Percentiles rank a stretch among this genome's conserved stretches.
These are phyloP conservation scores for Maconellicoccus hirsutus DNA, from an alignment of 1,140 invertebrate species.

Conservation along the genomic window DNA sequence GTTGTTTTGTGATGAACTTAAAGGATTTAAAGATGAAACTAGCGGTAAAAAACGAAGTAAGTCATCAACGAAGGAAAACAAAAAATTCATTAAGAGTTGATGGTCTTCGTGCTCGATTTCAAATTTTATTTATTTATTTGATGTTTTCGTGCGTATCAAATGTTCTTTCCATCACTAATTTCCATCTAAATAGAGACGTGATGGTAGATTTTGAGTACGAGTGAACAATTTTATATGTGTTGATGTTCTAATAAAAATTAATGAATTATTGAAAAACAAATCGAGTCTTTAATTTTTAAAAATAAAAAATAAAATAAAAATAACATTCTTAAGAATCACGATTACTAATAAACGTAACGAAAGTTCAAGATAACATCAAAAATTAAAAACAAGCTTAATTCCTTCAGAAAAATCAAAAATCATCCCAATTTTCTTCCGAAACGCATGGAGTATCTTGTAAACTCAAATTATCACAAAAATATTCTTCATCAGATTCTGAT, in stretches of 20 bases:
- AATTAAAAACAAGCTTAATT: background rate
- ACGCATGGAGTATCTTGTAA: too few species aligned
- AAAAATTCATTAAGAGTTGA: background rate
- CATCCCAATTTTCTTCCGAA: constrained; percentile 8
- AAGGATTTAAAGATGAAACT: constrained; percentile 44
- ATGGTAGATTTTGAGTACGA: too few species aligned
- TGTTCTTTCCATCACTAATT: too few species aligned
- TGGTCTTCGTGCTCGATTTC: too few species aligned
- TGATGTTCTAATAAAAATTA: too few species aligned
- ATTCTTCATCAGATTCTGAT: background rate
- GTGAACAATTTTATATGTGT: too few species aligned
- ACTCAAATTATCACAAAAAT: background rate
- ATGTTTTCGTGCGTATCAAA: too few species aligned
- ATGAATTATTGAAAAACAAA: background rate
- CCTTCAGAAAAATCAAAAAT: too few species aligned
- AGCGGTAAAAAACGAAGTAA: background rate
- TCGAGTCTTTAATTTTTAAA: background rate
- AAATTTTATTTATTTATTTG: too few species aligned
- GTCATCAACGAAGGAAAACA: constrained; percentile 20
- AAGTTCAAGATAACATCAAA: too few species aligned
- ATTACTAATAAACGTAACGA: too few species aligned
- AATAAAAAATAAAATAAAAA: background rate
- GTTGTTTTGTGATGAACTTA: constrained; percentile 62
- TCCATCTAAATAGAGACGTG: too few species aligned
- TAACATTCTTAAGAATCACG: background rate